A percentile compares a stretch with the other conserved stretches of the same genome.
Conservation (phyloP, 2,888 invertebrate species). For the Globia sparganii region DNA sequence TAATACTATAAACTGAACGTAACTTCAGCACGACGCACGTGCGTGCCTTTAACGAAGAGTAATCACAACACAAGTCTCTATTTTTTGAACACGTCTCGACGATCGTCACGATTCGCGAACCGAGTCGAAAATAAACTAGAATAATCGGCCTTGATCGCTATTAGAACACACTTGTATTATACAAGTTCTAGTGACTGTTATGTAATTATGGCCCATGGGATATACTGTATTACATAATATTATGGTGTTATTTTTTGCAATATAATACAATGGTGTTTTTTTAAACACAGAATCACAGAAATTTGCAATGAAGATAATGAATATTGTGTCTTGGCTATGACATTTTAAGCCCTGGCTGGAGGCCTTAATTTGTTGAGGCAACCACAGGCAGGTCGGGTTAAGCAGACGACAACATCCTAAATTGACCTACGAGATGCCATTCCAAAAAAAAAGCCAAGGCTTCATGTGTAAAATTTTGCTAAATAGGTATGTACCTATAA, state of each 20-base stretch:
- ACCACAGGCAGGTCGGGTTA: too few relatives aligned
- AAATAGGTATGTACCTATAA: too few relatives aligned
- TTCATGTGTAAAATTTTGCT: neutral
- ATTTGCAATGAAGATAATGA: neutral
- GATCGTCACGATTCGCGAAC: conserved; percentile 53
- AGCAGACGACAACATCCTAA: neutral
- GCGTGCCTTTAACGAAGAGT: conserved; percentile 22
- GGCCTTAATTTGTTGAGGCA: neutral
- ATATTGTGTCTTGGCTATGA: neutral
- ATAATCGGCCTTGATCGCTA: conserved; percentile 57
- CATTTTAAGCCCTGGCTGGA: neutral
- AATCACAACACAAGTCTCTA: conserved; percentile 28
- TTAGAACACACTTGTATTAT: conserved; percentile 30
- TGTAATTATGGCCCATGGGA: conserved; percentile 16
- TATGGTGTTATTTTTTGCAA: neutral
- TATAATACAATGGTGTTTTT: neutral
- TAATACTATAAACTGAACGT: conserved; percentile 36
- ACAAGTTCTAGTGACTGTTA: conserved; percentile 32
- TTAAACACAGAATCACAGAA: neutral
- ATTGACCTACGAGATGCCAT: neutral
- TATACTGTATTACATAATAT: neutral
- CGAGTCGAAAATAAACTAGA: conserved; percentile 56
- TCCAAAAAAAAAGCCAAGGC: neutral
- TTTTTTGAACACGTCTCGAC: conserved; percentile 37
- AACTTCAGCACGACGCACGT: conserved; percentile 27